A percentile compares a stretch with the other conserved stretches of the same genome.
phyloP scores from a whole-genome alignment of 2,113 vertebrate species.

The Vanacampus margaritifer region DNA sequence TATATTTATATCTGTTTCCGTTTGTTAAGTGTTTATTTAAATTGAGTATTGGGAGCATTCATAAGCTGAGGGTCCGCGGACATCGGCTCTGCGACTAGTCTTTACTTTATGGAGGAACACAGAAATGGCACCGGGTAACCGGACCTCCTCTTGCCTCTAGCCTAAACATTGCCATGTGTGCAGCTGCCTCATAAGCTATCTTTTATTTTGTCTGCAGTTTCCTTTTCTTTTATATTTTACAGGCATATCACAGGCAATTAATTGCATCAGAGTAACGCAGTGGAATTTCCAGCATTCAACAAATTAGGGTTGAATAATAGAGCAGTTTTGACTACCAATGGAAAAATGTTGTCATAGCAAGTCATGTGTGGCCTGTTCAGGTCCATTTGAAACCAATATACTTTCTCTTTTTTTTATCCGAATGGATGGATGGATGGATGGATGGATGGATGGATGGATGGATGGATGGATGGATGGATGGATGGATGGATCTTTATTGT shows the following conservation, averaged over 20 bases:
- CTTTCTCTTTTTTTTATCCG: no score
- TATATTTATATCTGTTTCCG: no score
- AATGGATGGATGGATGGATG: neutral
- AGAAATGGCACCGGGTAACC: conserved; percentile 59
- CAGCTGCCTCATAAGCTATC: conserved; percentile 39
- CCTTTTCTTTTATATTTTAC: neutral
- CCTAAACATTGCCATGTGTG: conserved; percentile 39
- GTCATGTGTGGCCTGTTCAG: no score
- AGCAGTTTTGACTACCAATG: neutral
- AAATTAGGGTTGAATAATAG: neutral
- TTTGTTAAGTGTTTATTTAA: conserved; percentile 11
- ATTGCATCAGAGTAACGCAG: neutral
- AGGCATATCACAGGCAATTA: neutral
- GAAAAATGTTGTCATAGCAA: neutral
- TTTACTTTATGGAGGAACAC: conserved; percentile 44
- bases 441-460: neutral
- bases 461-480: no score
- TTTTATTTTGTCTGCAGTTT: conserved; percentile 14
- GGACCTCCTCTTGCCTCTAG: conserved; percentile 55
- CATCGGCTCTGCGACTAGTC: conserved; percentile 64
- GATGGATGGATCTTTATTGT: neutral
- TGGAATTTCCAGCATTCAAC: neutral
- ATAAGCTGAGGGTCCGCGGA: conserved; percentile 39
- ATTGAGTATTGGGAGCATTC: conserved; percentile 37
- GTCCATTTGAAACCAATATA: no score